Conservation (phyloP, 1,140 invertebrate genomes). For the Drosophila lini region DNA sequence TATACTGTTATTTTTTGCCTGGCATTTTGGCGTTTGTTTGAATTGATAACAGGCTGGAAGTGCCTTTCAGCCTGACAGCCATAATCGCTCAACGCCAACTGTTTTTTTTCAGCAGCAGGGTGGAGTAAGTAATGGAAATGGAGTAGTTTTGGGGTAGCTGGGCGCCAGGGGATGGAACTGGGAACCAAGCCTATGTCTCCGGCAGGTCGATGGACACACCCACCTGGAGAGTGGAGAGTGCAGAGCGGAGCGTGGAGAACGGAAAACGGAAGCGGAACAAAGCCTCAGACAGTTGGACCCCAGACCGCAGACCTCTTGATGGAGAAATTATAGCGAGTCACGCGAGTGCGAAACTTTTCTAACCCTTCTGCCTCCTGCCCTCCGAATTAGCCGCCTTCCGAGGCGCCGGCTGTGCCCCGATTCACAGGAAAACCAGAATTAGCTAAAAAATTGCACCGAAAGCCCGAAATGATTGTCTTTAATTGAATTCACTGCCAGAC, state of each 20-base stretch:
- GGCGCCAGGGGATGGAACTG: conserved; percentile 25
- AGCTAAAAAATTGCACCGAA: conserved; percentile 68
- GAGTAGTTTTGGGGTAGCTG: conserved; percentile 28
- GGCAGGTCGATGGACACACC: conserved; percentile 70
- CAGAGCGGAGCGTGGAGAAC: conserved; percentile 27
- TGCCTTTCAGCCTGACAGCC: conserved; percentile 72
- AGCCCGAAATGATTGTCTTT: conserved; percentile 62
- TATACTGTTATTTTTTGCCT: conserved; percentile 9
- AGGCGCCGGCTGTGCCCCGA: conserved; percentile 42
- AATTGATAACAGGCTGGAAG: conserved; percentile 63
- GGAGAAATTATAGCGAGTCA: conserved; percentile 76
- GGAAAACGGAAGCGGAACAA: conserved; percentile 71
- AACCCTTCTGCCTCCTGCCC: conserved; percentile 53
- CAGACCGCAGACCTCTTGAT: conserved; percentile 47
- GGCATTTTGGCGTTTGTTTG: conserved; percentile 48
- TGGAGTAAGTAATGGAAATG: conserved; percentile 8
- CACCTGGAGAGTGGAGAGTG: conserved; percentile 33
- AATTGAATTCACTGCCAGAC: conserved; percentile 64
- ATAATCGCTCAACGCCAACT: conserved; percentile 72
- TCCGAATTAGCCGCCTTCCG: not conserved
- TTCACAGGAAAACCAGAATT: conserved; percentile 73
- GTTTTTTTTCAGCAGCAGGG: not conserved
- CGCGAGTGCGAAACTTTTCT: conserved; percentile 65
- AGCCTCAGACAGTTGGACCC: conserved; percentile 52
- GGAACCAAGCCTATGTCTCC: conserved; percentile 51